These are phyloP conservation scores for Oreohelix idahoensis DNA, from an alignment of 1,140 invertebrate genomes.

Conservation along the genomic window DNA sequence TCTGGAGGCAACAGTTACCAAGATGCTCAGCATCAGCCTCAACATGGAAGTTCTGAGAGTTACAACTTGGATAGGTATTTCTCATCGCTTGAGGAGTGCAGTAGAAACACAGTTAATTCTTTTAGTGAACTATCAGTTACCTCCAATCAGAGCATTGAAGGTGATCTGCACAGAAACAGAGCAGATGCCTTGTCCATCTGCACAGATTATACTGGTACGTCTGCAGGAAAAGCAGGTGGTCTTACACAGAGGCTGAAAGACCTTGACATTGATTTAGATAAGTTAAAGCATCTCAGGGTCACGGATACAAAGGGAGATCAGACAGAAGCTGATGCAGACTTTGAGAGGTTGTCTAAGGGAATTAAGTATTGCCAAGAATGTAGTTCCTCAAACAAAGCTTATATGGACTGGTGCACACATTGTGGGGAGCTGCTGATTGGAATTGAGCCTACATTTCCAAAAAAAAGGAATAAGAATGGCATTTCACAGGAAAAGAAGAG, in stretches of 20 bases:
- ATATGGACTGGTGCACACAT: conserved; percentile 66
- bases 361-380: conserved; percentile 66
- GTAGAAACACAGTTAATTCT: background rate
- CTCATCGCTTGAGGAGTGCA: background rate
- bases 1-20: background rate
- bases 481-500: background rate
- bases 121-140: background rate
- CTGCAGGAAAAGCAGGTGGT: conserved; percentile 58
- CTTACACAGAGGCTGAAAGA: conserved; percentile 62
- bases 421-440: conserved; percentile 69
- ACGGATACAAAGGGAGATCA: conserved; percentile 28
- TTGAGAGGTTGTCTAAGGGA: conserved; percentile 45
- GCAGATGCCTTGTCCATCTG: background rate
- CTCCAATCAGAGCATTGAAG: background rate
- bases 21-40: background rate
- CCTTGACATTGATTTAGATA: conserved; percentile 54
- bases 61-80: conserved; percentile 28
- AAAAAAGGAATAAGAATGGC: conserved; percentile 6
- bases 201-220: conserved; percentile 51
- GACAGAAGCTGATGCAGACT: conserved; percentile 27
- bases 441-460: conserved; percentile 55
- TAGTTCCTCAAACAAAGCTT: conserved; percentile 59
- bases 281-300: conserved; percentile 27
- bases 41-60: background rate
- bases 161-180: background rate